phyloP scores from a whole-genome alignment of 2,113 vertebrate genomes.

The Speoplatyrhinus poulsoni region DNA sequence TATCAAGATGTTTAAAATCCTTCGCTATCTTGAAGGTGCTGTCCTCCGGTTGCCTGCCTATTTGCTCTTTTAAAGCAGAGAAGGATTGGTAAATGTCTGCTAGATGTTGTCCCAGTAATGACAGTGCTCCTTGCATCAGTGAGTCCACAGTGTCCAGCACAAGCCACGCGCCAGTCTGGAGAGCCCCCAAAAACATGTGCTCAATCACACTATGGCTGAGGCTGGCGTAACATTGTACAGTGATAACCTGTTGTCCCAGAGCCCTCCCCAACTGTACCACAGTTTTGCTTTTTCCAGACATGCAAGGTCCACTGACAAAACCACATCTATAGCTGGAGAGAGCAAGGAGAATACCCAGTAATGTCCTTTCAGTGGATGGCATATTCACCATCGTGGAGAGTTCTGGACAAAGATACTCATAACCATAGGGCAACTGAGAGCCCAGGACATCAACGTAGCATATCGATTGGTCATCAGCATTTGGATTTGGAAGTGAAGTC shows the following conservation, averaged over 20 bases:
- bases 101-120: conserved; percentile 76
- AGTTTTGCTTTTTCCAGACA: conserved; percentile 72
- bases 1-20: not conserved
- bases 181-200: conserved; percentile 77
- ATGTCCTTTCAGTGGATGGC: conserved; percentile 74
- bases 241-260: conserved; percentile 79
- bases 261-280: conserved; percentile 73
- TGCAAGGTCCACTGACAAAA: conserved; percentile 73
- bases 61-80: conserved; percentile 39
- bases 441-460: conserved; percentile 80
- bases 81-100: conserved; percentile 71
- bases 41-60: conserved; percentile 9
- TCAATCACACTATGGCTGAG: conserved; percentile 58
- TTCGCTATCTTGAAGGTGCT: not conserved
- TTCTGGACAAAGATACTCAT: conserved; percentile 82
- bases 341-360: conserved; percentile 80
- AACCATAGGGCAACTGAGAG: conserved; percentile 74
- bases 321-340: conserved; percentile 78
- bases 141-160: conserved; percentile 74
- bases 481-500: conserved; percentile 1
- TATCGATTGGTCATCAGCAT: conserved; percentile 6
- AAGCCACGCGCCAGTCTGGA: conserved; percentile 82
- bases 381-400: conserved; percentile 67
- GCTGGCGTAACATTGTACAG: conserved; percentile 68
- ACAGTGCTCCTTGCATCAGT: conserved; percentile 69